Percentiles rank a stretch among this genome's conserved stretches.
These are phyloP conservation scores for Desmodus rotundus DNA, from an alignment of 2,113 vertebrate genomes.

Conservation along the genomic window DNA sequence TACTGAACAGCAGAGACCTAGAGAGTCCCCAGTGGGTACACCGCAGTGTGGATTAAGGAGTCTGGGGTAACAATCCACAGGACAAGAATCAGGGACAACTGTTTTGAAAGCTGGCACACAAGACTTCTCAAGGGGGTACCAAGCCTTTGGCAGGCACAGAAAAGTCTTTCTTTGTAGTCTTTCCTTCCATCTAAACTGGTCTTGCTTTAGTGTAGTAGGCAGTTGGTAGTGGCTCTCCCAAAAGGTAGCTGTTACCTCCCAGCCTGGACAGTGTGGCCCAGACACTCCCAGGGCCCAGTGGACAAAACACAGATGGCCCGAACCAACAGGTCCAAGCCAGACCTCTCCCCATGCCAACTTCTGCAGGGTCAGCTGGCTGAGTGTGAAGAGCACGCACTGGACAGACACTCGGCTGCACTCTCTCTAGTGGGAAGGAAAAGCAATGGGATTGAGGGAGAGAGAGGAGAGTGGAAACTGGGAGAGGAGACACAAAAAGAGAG, in stretches of 20 bases:
- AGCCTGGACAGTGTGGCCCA: background rate
- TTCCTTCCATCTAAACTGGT: background rate
- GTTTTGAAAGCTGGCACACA: background rate
- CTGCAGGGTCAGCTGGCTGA: background rate
- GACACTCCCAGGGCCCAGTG: background rate
- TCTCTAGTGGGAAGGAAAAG: background rate
- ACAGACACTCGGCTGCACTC: background rate
- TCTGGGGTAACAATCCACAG: background rate
- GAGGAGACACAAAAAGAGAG: background rate
- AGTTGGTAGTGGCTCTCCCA: background rate
- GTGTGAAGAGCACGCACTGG: background rate
- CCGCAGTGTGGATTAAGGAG: background rate
- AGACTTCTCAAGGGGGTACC: background rate
- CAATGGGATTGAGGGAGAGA: background rate
- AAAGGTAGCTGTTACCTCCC: background rate
- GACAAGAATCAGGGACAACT: background rate
- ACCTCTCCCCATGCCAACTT: background rate
- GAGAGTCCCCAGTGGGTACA: background rate
- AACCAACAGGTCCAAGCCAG: background rate
- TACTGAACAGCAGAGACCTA: background rate
- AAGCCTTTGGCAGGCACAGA: background rate
- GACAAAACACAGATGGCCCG: background rate
- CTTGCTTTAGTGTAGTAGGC: background rate
- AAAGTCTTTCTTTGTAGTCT: background rate
- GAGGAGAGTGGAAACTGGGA: background rate